Percentiles rank a stretch among this genome's conserved stretches.
These are phyloP conservation scores for Campaea margaritaria DNA, from an alignment of 2,888 invertebrate species.

Conservation along the genomic window DNA sequence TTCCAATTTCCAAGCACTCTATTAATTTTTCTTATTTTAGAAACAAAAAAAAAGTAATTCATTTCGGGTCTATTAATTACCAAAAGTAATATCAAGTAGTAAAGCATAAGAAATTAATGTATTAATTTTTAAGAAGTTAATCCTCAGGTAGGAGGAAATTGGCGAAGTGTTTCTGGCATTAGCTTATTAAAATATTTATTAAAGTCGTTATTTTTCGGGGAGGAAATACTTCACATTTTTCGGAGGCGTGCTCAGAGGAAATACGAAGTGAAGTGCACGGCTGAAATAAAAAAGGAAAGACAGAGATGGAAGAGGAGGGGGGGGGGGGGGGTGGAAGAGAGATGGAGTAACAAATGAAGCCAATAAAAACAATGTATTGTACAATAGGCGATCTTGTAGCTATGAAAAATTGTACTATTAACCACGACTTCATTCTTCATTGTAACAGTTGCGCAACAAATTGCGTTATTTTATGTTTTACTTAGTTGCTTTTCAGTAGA, in stretches of 20 bases:
- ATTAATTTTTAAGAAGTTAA: slow-evolving; percentile 24
- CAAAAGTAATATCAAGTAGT: slow-evolving; percentile 15
- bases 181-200: slow-evolving; percentile 33
- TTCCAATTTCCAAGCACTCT: too few relatives aligned
- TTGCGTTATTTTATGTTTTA: too few relatives aligned
- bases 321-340: too few relatives aligned
- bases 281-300: too few relatives aligned
- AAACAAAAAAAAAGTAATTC: background rate
- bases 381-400: too few relatives aligned
- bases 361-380: too few relatives aligned
- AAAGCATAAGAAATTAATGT: slow-evolving; percentile 15
- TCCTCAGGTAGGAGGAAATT: slow-evolving; percentile 23
- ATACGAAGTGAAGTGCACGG: background rate
- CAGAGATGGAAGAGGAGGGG: too few relatives aligned
- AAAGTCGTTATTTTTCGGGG: slow-evolving; percentile 24
- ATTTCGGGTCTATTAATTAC: background rate
- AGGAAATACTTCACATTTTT: slow-evolving; percentile 17
- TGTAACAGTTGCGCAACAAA: too few relatives aligned
- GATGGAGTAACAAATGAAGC: too few relatives aligned
- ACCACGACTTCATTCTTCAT: too few relatives aligned
- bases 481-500: too few relatives aligned
- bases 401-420: too few relatives aligned
- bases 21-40: background rate
- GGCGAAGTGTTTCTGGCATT: slow-evolving; percentile 15
- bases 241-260: background rate